These are phyloP conservation scores for Dallia pectoralis DNA, from an alignment of 2,797 vertebrate genomes.

Conservation along the genomic window DNA sequence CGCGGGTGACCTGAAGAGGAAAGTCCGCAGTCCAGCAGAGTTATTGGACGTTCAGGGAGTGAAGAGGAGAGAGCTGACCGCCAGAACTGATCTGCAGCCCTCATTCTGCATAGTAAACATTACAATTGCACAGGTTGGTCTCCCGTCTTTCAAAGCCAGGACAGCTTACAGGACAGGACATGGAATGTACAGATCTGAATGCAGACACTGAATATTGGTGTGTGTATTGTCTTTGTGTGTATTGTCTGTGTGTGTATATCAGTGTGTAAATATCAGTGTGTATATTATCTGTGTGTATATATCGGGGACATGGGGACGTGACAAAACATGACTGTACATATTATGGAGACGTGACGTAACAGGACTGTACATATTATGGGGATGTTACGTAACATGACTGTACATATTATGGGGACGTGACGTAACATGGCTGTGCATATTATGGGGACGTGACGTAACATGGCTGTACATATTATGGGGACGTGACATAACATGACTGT, in stretches of 20 bases:
- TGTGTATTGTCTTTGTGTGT: neutral
- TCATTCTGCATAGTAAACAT: conserved; percentile 92
- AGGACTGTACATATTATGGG: too few species aligned
- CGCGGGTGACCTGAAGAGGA: neutral
- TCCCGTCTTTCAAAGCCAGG: conserved; percentile 61
- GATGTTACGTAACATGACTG: too few species aligned
- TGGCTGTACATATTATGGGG: too few species aligned
- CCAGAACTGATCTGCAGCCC: conserved; percentile 72
- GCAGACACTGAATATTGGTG: too few species aligned
- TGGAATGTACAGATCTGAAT: conserved; percentile 24
- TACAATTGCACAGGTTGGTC: conserved; percentile 73
- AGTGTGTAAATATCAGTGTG: neutral
- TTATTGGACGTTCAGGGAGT: too few species aligned
- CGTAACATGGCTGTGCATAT: too few species aligned
- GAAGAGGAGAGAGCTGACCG: conserved; percentile 26
- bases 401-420: too few species aligned
- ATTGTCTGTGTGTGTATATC: neutral
- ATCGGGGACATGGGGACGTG: neutral
- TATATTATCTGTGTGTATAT: conserved; percentile 3
- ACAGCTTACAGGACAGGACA: conserved; percentile 66
- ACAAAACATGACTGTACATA: neutral
- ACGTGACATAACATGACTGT: too few species aligned
- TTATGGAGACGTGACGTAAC: too few species aligned
- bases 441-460: too few species aligned
- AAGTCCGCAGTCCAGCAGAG: too few species aligned